Base-by-base conservation (phyloP, 2,113 vertebrate species). In the Planiliza haematocheilus region DNA sequence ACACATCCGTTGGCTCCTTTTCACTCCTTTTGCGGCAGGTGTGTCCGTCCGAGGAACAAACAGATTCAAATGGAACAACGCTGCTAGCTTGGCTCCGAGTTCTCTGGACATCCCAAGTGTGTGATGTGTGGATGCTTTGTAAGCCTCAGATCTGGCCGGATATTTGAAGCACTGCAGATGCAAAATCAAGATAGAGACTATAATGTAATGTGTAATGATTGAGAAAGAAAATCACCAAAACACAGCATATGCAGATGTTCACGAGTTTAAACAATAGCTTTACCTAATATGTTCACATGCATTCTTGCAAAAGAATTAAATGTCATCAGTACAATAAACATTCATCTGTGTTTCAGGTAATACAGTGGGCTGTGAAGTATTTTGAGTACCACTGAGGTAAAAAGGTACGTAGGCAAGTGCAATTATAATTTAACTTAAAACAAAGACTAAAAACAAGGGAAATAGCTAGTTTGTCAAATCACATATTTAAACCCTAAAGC, bases 21-120 rank as follows among this genome's bases (percentile, higher is more conserved):
- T 18, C 10, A 12, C 7, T 10, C 11, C 56, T 50, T 63, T 50
- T 48, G 39, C 37, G 16, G 7, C 81, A 77, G 87, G 72, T 82
- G 77, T 76, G 58, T 60, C 56, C 70, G 67, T 56, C 41, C 46
- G 39, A 59, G 45, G 78, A 36, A 79, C 45, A 70, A 71, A 66
- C 39, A 10, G 34, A 71, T 67, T 74, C 13, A 82, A 71, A 74
- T 62, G 37, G 46, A 67, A 24, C 38, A 39, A 59, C 46, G 14
- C 17, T 17, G 59, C 63, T 56, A 5, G 51, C 43, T 85, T 61
- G 65, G 51, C 77, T 72, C 21, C 0, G 51, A 14, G 8, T 18
- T 34, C 48, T 50, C 56, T 74, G 70, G 42, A 17, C 48, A 48
- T 69, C 60, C 20, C 18, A 16, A 21, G 38, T 14, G 43, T 57